Percentiles rank a stretch among this genome's conserved stretches.
These are phyloP conservation scores for Arnoldichthys spilopterus DNA, from an alignment of 2,797 vertebrate genomes.

Conservation along the genomic window DNA sequence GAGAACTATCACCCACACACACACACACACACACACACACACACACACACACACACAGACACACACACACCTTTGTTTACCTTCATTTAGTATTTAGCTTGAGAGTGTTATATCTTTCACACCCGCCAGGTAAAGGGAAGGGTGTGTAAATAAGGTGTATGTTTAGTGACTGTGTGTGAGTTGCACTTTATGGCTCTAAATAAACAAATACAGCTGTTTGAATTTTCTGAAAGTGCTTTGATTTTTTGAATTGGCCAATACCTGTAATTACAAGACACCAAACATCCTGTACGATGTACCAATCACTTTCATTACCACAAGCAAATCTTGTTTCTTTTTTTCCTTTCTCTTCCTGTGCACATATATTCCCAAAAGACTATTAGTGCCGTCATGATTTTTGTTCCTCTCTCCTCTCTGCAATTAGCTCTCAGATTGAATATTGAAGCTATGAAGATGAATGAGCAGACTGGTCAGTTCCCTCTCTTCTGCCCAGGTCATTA, in stretches of 20 bases:
- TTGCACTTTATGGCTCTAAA: background rate
- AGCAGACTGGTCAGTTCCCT: constrained; percentile 46
- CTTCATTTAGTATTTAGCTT: background rate
- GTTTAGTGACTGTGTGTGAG: background rate
- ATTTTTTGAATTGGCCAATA: no score
- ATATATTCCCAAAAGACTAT: constrained; percentile 56
- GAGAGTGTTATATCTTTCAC: background rate
- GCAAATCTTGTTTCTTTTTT: background rate
- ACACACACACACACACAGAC: constrained; percentile 32
- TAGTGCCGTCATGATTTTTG: constrained; percentile 57
- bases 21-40: constrained; percentile 24
- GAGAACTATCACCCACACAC: constrained; percentile 20
- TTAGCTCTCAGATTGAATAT: constrained; percentile 63
- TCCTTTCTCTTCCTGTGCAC: constrained; percentile 1
- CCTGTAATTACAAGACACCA: background rate
- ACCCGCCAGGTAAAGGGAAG: background rate
- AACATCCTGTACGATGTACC: background rate
- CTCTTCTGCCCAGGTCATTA: constrained; percentile 49
- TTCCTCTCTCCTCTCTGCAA: constrained; percentile 55
- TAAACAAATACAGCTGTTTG: background rate
- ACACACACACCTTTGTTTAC: background rate
- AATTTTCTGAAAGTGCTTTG: no score
- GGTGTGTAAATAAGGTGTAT: background rate
- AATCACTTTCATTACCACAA: constrained; percentile 5
- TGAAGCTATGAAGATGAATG: constrained; percentile 61